These are phyloP conservation scores for Yponomeuta cagnagella DNA, from an alignment of 2,888 invertebrate genomes.

Conservation along the genomic window DNA sequence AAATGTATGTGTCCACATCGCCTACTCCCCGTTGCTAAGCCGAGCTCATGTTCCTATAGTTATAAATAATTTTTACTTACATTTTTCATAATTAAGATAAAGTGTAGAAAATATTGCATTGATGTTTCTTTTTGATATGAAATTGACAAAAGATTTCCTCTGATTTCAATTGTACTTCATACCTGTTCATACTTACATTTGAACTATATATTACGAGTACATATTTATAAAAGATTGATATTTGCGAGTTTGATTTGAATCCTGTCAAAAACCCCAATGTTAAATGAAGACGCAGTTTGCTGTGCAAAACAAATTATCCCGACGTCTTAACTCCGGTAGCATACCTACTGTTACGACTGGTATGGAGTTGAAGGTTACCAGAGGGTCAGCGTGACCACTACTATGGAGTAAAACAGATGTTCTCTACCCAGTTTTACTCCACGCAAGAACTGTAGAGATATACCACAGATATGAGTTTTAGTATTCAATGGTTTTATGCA, in stretches of 20 bases:
- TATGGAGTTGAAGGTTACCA: background rate
- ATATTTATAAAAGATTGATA: conserved; percentile 75
- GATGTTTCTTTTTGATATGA: conserved; percentile 72
- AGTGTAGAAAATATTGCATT: conserved; percentile 73
- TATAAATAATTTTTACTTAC: conserved; percentile 48
- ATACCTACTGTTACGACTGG: background rate
- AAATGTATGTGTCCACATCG: background rate
- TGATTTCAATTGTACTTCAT: conserved; percentile 70
- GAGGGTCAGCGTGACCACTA: background rate
- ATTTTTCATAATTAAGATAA: conserved; percentile 50
- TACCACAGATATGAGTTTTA: no score
- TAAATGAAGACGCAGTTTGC: no score
- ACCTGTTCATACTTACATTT: conserved; percentile 44
- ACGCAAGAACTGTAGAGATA: no score
- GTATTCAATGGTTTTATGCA: no score
- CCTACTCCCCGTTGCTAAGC: conserved; percentile 16
- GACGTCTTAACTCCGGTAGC: no score
- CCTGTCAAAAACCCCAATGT: background rate
- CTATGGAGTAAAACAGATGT: background rate
- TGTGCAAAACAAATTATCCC: no score
- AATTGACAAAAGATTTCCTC: conserved; percentile 70
- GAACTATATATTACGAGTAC: conserved; percentile 72
- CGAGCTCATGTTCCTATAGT: conserved; percentile 52
- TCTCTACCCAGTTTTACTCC: no score
- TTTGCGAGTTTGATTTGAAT: conserved; percentile 50